A percentile compares a stretch with the other conserved stretches of the same genome.
These are phyloP conservation scores for Mallotus villosus DNA, from an alignment of 2,797 vertebrate genomes.

Conservation along the genomic window DNA sequence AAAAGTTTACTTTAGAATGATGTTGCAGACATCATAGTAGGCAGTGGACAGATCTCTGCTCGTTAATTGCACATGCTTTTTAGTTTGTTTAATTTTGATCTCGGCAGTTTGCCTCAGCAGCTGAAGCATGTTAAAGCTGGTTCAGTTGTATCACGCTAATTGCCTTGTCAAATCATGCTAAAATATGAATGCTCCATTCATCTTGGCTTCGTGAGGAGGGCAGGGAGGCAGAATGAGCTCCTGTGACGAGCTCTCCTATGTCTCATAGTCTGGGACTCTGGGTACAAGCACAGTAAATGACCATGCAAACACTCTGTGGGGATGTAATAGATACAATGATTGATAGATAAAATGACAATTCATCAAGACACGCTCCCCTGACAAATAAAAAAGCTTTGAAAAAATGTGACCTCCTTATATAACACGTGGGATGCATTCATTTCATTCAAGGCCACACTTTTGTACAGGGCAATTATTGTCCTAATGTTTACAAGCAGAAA, in stretches of 20 bases:
- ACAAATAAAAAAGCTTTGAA: too few relatives aligned
- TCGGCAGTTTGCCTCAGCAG: background rate
- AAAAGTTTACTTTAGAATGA: constrained; percentile 23
- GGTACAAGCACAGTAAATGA: background rate
- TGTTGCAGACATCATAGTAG: background rate
- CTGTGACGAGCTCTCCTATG: background rate
- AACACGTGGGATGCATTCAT: too few relatives aligned
- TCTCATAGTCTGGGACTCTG: background rate
- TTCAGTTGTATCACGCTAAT: constrained; percentile 13
- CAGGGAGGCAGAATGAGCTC: constrained; percentile 34
- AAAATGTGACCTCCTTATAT: too few relatives aligned
- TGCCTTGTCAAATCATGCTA: constrained; percentile 14
- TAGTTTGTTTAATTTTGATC: background rate
- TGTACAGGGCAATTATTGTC: too few relatives aligned
- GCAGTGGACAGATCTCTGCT: background rate
- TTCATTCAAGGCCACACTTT: too few relatives aligned
- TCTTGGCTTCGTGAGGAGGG: constrained; percentile 9
- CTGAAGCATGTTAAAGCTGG: background rate
- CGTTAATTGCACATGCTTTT: background rate
- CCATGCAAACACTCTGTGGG: too few relatives aligned
- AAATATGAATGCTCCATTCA: constrained; percentile 39
- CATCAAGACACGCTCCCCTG: too few relatives aligned
- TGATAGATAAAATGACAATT: too few relatives aligned
- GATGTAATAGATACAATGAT: too few relatives aligned
- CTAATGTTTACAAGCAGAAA: too few relatives aligned